Base-by-base conservation (phyloP, 2,113 vertebrate species). In the Chaetorhynchus papuensis region DNA sequence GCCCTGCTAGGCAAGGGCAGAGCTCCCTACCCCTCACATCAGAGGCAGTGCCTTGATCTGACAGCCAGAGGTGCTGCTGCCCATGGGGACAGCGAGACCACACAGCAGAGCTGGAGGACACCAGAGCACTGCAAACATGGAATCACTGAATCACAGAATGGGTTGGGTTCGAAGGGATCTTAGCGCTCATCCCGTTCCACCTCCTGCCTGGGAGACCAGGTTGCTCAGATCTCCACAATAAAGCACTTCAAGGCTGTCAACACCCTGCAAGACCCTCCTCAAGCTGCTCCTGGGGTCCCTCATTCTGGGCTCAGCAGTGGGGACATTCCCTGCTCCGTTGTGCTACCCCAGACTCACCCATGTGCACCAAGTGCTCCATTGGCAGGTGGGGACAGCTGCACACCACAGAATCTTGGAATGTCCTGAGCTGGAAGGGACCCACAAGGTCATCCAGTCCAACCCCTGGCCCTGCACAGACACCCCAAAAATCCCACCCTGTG, bases 331-430 rank as follows among this genome's bases (percentile, higher is more conserved):
- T 42, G 47, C 11, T 56, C 45, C 1, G 0, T 28, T 27, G 22
- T 3, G 3, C 60, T 10, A 5, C 6, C 60, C 35, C 22, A 72
- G 47, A 24, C 41, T 61, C 45, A 60, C 4, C 44, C 53, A 2
- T 42, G 19, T 13, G 13, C 42, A 39, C 23, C 26, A 7, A 0
- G 0, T 23, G 37, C 18, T 44, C 3, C 7, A 30, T 2, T 4
- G 41, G 47, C 47, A 66, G 37, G 44, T 30, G 60, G 33, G 74
- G 49, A 49, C 83, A 65, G 42, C 53, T 7, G 49, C 49, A 44
- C 39, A 3, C 11, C 30, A 39, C 28, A 42, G 49, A 54, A 39
- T 16, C 42, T 4, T 31, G 44, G 35, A 21, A 57, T 42, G 7
- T 35, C 31, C 42, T 39, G 39, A 39, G 39, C 39, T 39, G 39